Conservation (phyloP, 2,113 vertebrate species). For the Tupaia tana region DNA sequence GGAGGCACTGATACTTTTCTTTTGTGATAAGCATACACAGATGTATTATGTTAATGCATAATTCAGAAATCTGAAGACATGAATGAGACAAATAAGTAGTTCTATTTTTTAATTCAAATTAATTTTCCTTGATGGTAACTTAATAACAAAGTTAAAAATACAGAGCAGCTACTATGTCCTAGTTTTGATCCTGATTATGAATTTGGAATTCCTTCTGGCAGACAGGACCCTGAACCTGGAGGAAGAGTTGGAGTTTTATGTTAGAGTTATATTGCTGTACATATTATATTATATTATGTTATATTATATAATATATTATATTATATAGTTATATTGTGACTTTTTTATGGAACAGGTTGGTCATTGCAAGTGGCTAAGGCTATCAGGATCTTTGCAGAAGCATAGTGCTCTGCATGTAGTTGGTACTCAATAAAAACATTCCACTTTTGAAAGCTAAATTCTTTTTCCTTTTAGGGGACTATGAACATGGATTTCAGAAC, state of each 20-base stretch:
- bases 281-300: neutral
- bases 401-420: neutral
- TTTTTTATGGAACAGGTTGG: neutral
- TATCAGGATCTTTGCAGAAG: neutral
- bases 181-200: constrained; percentile 31
- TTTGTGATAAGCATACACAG: constrained; percentile 54
- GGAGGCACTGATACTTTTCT: constrained; percentile 29
- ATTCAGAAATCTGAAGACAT: constrained; percentile 61
- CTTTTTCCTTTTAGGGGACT: neutral
- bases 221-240: neutral
- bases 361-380: neutral
- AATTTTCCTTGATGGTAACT: constrained; percentile 50
- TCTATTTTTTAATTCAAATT: constrained; percentile 64
- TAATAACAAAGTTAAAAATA: constrained; percentile 59
- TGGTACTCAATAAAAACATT: neutral
- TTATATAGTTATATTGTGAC: no score
- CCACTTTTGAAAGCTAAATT: neutral
- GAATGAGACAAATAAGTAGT: constrained; percentile 56
- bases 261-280: neutral
- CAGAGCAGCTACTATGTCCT: constrained; percentile 35
- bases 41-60: constrained; percentile 52
- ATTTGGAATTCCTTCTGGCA: constrained; percentile 42
- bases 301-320: no score
- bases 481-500: neutral
- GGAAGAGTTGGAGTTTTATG: neutral